Conservation (phyloP, 2,113 vertebrate genomes). For the Gobiocypris rarus region DNA sequence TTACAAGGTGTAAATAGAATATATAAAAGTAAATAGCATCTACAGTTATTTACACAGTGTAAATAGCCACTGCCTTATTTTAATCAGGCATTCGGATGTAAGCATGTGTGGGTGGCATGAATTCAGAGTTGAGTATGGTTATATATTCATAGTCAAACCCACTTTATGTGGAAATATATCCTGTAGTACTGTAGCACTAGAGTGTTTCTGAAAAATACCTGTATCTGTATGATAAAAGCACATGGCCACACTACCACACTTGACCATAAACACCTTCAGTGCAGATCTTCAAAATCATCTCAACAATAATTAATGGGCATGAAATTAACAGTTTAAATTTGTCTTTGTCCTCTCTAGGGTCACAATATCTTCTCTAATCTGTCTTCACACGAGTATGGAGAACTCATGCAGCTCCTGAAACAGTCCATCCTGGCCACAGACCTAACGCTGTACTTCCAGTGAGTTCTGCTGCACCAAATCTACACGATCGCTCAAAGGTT, state of each 20-base stretch:
- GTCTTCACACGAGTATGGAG: slow-evolving; percentile 94
- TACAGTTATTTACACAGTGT: too few relatives aligned
- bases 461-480: slow-evolving; percentile 67
- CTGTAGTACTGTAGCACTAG: neutral
- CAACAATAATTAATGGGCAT: neutral
- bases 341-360: slow-evolving; percentile 81
- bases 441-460: slow-evolving; percentile 99
- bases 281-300: neutral
- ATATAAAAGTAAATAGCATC: too few relatives aligned
- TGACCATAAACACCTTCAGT: neutral
- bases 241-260: neutral
- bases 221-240: neutral
- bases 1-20: too few relatives aligned
- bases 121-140: neutral
- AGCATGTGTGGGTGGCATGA: neutral
- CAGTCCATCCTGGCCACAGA: slow-evolving; percentile 98
- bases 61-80: neutral
- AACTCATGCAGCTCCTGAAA: slow-evolving; percentile 99
- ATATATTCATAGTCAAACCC: neutral
- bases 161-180: neutral
- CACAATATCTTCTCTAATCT: slow-evolving; percentile 99
- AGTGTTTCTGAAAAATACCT: neutral
- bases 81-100: neutral
- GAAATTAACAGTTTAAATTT: slow-evolving; percentile 3
- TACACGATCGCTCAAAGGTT: neutral